Conservation (phyloP, 2,797 vertebrate species). For the Halcyon chelicuti region DNA sequence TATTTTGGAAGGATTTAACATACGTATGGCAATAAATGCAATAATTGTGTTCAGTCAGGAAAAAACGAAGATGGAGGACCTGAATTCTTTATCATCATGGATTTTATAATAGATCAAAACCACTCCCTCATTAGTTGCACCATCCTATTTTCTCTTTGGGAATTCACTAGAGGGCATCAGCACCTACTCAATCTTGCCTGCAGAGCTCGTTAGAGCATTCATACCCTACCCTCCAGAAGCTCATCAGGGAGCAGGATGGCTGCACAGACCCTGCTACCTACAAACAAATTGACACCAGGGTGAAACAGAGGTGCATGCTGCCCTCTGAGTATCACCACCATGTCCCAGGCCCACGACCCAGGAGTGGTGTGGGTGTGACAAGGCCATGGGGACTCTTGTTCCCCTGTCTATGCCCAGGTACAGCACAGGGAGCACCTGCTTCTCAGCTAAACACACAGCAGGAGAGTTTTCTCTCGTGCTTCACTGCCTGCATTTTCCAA, state of each 20-base stretch:
- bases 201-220: neutral
- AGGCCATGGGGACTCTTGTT: fast-evolving
- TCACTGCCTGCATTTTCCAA: neutral
- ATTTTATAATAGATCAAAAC: neutral
- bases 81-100: neutral
- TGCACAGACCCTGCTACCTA: neutral
- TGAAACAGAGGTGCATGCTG: neutral
- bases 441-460: neutral
- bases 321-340: neutral
- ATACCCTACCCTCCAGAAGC: neutral
- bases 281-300: neutral
- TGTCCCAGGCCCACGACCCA: fast-evolving
- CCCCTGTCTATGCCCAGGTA: neutral
- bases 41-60: neutral
- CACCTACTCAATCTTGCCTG: neutral
- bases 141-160: neutral
- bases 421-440: neutral
- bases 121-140: neutral
- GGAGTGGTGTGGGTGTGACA: neutral
- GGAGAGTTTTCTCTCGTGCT: neutral
- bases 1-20: neutral
- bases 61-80: neutral
- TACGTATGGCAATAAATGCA: neutral
- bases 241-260: neutral
- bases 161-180: conserved; percentile 60